These are phyloP conservation scores for Calliphora vomitoria DNA, from an alignment of 2,888 invertebrate species.

Conservation along the genomic window DNA sequence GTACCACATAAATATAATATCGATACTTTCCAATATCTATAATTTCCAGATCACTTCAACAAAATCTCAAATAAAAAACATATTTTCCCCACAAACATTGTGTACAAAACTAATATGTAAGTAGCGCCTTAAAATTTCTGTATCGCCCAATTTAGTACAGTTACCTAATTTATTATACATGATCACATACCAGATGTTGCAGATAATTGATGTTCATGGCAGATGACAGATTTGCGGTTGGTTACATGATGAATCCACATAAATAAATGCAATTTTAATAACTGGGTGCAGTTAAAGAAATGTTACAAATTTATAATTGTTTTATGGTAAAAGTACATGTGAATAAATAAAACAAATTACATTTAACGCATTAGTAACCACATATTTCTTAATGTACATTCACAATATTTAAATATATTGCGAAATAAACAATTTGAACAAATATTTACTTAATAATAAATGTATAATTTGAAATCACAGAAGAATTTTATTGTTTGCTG, in stretches of 20 bases:
- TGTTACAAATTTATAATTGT: slow-evolving; percentile 21
- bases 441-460: no score
- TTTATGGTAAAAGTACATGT: neutral
- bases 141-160: no score
- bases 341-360: neutral
- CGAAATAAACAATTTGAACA: no score
- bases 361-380: neutral
- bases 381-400: no score
- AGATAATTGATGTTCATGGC: slow-evolving; percentile 51
- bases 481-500: no score
- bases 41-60: no score
- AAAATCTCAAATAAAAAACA: no score
- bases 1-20: no score
- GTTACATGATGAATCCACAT: slow-evolving; percentile 33
- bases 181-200: slow-evolving; percentile 4
- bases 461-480: no score
- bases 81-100: neutral
- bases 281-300: slow-evolving; percentile 11
- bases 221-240: slow-evolving; percentile 7
- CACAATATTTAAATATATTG: no score
- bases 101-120: no score
- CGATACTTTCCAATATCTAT: no score
- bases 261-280: slow-evolving; percentile 18
- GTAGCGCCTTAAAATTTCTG: neutral
- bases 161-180: slow-evolving; percentile 4